A percentile compares a stretch with the other conserved stretches of the same genome.
phyloP scores from a whole-genome alignment of 2,888 invertebrate species.

The Mythimna albipuncta region DNA sequence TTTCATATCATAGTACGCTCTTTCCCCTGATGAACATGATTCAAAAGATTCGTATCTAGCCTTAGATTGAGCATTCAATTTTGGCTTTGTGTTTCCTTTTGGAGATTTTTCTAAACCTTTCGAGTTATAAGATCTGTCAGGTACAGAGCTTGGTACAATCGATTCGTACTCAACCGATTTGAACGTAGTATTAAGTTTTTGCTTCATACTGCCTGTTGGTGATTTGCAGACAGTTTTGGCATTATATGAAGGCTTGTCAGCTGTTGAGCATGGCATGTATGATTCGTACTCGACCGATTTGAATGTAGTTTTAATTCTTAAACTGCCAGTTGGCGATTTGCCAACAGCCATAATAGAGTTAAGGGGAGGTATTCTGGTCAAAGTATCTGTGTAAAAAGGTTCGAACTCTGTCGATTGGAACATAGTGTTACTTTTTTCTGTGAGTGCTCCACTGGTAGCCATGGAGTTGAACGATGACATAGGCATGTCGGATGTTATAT shows the following conservation, averaged over 20 bases:
- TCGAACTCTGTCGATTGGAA: conserved; percentile 8
- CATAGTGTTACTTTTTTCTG: conserved; percentile 2
- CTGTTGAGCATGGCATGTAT: not conserved
- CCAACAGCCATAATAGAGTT: not conserved
- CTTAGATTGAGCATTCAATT: not conserved
- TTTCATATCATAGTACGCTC: not conserved
- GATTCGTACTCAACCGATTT: conserved; percentile 35
- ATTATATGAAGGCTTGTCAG: not conserved
- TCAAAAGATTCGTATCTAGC: not conserved
- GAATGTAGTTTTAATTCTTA: conserved; percentile 21
- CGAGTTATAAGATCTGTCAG: not conserved
- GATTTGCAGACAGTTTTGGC: conserved; percentile 5
- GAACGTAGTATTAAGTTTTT: conserved; percentile 24
- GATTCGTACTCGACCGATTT: conserved; percentile 37
- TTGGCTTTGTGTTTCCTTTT: not conserved
- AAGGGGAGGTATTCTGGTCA: not conserved
- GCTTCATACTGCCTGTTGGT: conserved; percentile 13
- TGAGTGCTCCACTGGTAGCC: not conserved
- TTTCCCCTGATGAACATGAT: not conserved
- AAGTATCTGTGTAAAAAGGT: conserved; percentile 2
- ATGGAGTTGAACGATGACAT: conserved; percentile 22
- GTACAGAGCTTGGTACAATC: not conserved
- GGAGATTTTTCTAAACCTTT: conserved; percentile 2
- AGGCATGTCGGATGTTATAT: conserved; percentile 4
- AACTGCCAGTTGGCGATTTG: conserved; percentile 27